Percentiles rank a stretch among this genome's conserved stretches.
Conservation (phyloP, 2,113 vertebrate genomes). For the Percopsis transmontana region DNA sequence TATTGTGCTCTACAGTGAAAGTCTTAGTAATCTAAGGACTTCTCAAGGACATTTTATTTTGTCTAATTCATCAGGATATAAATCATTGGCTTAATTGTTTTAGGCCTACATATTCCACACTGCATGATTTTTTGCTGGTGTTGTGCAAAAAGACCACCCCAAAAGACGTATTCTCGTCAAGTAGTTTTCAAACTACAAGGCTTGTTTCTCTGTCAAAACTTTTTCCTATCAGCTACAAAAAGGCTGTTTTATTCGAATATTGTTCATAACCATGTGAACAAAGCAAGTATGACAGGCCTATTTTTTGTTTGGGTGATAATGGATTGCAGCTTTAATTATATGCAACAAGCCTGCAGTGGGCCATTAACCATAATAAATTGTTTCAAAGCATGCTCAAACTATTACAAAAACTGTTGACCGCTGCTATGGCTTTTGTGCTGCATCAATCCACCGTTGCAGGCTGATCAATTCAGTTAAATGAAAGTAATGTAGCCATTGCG, state of each 20-base stretch:
- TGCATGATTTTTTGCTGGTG: too few relatives aligned
- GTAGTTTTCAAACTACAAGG: background rate
- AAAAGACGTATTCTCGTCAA: background rate
- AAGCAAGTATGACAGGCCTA: slow-evolving; percentile 55
- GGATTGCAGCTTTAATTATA: slow-evolving; percentile 64
- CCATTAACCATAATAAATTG: slow-evolving; percentile 70
- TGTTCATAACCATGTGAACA: slow-evolving; percentile 37
- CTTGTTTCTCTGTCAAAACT: too few relatives aligned
- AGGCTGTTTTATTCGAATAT: slow-evolving; percentile 18
- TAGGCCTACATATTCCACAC: too few relatives aligned
- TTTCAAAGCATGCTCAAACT: slow-evolving; percentile 56
- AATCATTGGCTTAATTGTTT: too few relatives aligned
- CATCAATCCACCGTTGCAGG: slow-evolving; percentile 9
- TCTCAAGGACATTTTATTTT: slow-evolving; percentile 6
- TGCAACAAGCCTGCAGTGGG: slow-evolving; percentile 60
- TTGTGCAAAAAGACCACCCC: too few relatives aligned
- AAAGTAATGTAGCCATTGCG: slow-evolving; percentile 48
- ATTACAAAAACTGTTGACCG: slow-evolving; percentile 44
- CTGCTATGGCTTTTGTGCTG: slow-evolving; percentile 19
- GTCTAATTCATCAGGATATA: background rate
- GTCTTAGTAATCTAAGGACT: slow-evolving; percentile 42
- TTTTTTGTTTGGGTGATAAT: slow-evolving; percentile 56
- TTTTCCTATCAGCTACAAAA: background rate
- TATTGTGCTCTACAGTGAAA: slow-evolving; percentile 51
- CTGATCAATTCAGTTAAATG: slow-evolving; percentile 53